A percentile compares a stretch with the other conserved stretches of the same genome.
Conservation (phyloP, 2,797 vertebrate genomes). For the Macroramphosus scolopax region DNA sequence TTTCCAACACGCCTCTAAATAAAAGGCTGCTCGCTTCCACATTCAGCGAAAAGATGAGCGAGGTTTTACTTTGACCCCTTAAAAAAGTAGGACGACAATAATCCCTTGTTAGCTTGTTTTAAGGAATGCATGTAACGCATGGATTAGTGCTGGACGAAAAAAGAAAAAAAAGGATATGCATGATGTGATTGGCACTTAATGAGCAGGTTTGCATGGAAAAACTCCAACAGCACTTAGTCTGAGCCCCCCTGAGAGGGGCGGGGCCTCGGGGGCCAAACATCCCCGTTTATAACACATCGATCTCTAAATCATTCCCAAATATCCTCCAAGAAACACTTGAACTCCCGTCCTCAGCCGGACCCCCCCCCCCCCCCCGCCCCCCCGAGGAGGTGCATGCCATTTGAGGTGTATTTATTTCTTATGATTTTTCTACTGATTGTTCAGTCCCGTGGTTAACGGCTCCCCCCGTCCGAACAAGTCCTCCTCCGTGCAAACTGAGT, state of each 20-base stretch:
- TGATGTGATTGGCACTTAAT: slow-evolving; percentile 62
- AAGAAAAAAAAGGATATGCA: slow-evolving; percentile 3
- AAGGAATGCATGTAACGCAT: slow-evolving; percentile 52
- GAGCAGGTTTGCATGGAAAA: slow-evolving; percentile 49
- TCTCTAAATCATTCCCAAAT: slow-evolving; percentile 16
- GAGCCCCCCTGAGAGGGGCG: slow-evolving; percentile 39
- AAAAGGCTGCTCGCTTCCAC: too few species aligned
- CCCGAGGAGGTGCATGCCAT: slow-evolving; percentile 77
- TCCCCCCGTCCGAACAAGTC: slow-evolving; percentile 72
- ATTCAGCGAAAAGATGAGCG: too few species aligned
- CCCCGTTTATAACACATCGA: slow-evolving; percentile 26
- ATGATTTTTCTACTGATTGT: slow-evolving; percentile 49
- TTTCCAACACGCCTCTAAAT: too few species aligned
- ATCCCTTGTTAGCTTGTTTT: too few species aligned
- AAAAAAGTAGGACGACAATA: too few species aligned
- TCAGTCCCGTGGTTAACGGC: slow-evolving; percentile 71
- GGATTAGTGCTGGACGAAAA: slow-evolving; percentile 11
- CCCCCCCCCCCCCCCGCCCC: too few species aligned
- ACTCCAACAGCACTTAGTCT: slow-evolving; percentile 65
- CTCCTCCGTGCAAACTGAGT: slow-evolving; percentile 58
- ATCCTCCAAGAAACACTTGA: background rate
- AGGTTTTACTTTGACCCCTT: too few species aligned
- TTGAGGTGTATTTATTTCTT: slow-evolving; percentile 63
- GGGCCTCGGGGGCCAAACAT: slow-evolving; percentile 34
- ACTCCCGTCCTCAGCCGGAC: too few species aligned